Conservation (phyloP, 1,140 invertebrate genomes). For the Hirudo medicinalis region DNA sequence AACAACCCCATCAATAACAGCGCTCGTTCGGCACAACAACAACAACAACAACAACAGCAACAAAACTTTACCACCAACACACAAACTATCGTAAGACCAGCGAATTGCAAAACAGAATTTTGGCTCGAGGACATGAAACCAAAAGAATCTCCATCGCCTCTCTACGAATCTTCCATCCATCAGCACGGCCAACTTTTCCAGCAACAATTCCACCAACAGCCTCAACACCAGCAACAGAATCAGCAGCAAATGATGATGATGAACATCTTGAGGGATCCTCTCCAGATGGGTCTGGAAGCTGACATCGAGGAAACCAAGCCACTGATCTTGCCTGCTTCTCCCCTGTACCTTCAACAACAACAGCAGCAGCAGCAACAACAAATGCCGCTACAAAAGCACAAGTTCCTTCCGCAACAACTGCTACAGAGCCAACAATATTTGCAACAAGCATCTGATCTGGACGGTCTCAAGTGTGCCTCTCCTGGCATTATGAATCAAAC, state of each 20-base stretch:
- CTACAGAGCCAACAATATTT: background rate
- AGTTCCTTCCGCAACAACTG: background rate
- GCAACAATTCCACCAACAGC: background rate
- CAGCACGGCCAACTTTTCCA: background rate
- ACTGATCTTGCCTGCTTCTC: background rate
- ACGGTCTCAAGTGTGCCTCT: background rate
- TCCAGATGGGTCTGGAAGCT: background rate
- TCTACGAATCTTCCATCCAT: background rate
- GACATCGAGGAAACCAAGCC: background rate
- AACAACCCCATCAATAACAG: background rate
- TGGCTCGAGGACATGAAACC: conserved; percentile 6
- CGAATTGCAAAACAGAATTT: background rate
- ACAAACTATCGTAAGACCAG: no score
- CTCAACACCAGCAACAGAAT: background rate
- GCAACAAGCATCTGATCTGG: background rate
- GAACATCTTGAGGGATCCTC: background rate
- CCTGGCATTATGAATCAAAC: background rate
- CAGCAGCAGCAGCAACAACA: background rate
- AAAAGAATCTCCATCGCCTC: background rate
- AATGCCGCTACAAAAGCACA: background rate
- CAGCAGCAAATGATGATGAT: conserved; percentile 7
- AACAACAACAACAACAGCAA: no score
- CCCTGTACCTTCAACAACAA: background rate
- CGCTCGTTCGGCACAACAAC: background rate
- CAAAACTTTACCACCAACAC: no score